These are phyloP conservation scores for Ditylenchus dipsaci DNA, from an alignment of 1,140 invertebrate genomes.

Conservation along the genomic window DNA sequence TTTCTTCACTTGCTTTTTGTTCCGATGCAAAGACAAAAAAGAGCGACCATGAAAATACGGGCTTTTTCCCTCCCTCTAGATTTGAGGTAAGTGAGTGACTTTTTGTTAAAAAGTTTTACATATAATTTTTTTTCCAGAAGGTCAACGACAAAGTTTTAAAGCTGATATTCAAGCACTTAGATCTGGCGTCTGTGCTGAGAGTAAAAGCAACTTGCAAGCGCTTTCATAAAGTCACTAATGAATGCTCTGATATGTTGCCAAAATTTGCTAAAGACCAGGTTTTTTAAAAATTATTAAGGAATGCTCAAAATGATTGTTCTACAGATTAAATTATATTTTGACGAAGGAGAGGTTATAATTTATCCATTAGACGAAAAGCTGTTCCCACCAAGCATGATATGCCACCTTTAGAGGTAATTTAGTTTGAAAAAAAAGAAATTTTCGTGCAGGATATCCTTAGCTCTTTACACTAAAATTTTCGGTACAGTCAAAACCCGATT, in stretches of 20 bases:
- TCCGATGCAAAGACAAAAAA: conserved; percentile 6
- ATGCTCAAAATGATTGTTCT: conserved; percentile 8
- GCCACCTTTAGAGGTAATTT: conserved; percentile 3
- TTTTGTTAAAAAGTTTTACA: not conserved
- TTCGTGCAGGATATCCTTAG: too few species aligned
- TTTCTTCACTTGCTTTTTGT: conserved; percentile 5
- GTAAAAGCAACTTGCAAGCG: conserved; percentile 21
- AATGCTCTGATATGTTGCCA: conserved; percentile 18
- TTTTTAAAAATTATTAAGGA: conserved; percentile 15
- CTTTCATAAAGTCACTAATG: conserved; percentile 9
- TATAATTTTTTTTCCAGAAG: conserved; percentile 11
- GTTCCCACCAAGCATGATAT: conserved; percentile 20
- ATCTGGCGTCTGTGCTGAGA: conserved; percentile 13
- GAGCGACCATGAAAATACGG: conserved; percentile 12
- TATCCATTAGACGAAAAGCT: conserved; percentile 23
- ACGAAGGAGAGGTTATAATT: conserved; percentile 33
- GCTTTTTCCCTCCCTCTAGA: not conserved
- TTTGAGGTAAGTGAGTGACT: not conserved
- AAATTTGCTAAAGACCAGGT: conserved; percentile 24
- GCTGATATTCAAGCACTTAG: conserved; percentile 12
- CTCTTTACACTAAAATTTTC: too few species aligned
- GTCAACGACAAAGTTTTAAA: conserved; percentile 19
- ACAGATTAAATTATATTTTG: conserved; percentile 35
- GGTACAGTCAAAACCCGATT: too few species aligned
- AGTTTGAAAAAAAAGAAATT: too few species aligned